These are phyloP conservation scores for Actias luna DNA, from an alignment of 2,888 invertebrate species.

Conservation along the genomic window DNA sequence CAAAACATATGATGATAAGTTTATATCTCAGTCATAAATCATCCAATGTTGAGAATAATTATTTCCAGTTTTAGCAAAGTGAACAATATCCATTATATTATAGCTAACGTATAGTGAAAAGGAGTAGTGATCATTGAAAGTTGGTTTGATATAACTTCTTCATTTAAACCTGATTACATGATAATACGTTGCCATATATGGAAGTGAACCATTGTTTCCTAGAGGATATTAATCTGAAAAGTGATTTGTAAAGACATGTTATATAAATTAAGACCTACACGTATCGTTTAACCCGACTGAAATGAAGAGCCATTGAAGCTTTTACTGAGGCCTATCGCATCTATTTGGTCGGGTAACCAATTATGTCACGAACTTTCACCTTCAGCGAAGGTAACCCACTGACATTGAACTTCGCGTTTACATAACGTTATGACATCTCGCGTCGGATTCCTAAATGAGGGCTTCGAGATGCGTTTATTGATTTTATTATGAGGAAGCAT, in stretches of 20 bases:
- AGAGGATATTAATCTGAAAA: neutral
- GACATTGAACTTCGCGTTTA: conserved; percentile 64
- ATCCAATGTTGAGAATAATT: neutral
- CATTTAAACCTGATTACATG: neutral
- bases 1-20: neutral
- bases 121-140: neutral
- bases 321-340: conserved; percentile 37
- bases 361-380: conserved; percentile 59
- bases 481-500: neutral
- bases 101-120: neutral
- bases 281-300: conserved; percentile 20
- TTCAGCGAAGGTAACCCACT: conserved; percentile 52
- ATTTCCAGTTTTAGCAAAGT: neutral
- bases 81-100: neutral
- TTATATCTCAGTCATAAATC: neutral
- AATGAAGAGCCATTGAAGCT: conserved; percentile 29
- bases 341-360: conserved; percentile 5
- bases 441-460: conserved; percentile 15
- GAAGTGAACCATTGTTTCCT: neutral
- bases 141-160: neutral
- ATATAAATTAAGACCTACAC: no score
- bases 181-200: no score
- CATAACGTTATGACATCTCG: conserved; percentile 39
- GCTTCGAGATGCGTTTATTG: neutral
- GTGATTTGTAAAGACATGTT: no score